Percentiles rank a stretch among this genome's conserved stretches.
Conservation (phyloP, 2,797 vertebrate genomes). For the Syndactyla subalaris region DNA sequence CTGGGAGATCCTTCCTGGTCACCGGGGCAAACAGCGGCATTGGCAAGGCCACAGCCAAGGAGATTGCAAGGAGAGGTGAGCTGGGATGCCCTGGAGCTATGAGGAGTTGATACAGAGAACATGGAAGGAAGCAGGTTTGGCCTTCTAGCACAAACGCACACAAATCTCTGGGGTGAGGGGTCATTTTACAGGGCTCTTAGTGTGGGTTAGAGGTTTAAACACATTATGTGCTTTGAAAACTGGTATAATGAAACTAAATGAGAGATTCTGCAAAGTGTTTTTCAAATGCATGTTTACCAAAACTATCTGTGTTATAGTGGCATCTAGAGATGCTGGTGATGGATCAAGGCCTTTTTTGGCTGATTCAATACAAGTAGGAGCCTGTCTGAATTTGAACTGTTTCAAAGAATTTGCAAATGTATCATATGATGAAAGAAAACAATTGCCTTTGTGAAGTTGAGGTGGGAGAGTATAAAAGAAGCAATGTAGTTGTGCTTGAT, state of each 20-base stretch:
- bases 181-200: not conserved
- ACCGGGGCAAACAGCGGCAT: constrained; percentile 85
- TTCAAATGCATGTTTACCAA: not conserved
- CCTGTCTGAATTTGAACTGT: not conserved
- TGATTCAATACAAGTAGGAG: not conserved
- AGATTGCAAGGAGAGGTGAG: constrained; percentile 83
- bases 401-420: not conserved
- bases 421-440: not conserved
- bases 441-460: not conserved
- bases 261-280: not conserved
- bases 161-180: accelerated
- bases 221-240: not conserved
- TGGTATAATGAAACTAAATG: not conserved
- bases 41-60: constrained; percentile 82
- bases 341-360: not conserved
- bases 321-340: not conserved
- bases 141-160: not conserved
- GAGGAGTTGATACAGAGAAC: accelerated
- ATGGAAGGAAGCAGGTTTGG: not conserved
- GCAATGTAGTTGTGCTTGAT: not conserved
- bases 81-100: accelerated
- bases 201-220: not conserved
- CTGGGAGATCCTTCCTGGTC: constrained; percentile 81
- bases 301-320: not conserved
- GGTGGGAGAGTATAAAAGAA: not conserved